These are phyloP conservation scores for Toxotes chatareus DNA, from an alignment of 2,113 vertebrate genomes.

Conservation along the genomic window DNA sequence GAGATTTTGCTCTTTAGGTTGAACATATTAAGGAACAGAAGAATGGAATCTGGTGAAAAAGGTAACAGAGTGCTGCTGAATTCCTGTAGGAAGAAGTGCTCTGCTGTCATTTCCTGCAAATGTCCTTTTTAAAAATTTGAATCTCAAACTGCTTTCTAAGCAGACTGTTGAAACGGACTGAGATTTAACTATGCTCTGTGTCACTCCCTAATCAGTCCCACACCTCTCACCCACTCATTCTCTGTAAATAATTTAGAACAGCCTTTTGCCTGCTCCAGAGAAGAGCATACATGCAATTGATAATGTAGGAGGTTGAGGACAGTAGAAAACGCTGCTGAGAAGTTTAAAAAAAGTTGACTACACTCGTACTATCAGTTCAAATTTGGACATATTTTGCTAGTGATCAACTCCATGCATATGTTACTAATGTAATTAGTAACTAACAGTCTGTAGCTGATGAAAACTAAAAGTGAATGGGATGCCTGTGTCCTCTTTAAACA, in stretches of 20 bases:
- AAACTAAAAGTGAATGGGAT: background rate
- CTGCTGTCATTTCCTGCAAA: slow-evolving; percentile 46
- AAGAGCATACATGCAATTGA: slow-evolving; percentile 43
- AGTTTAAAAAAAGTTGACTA: slow-evolving; percentile 20
- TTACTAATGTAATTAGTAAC: background rate
- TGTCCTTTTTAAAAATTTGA: slow-evolving; percentile 39
- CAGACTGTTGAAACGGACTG: slow-evolving; percentile 49
- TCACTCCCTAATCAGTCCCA: slow-evolving; percentile 74
- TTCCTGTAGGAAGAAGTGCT: slow-evolving; percentile 4
- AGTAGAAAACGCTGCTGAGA: slow-evolving; percentile 26
- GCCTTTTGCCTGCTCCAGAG: slow-evolving; percentile 54
- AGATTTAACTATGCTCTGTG: slow-evolving; percentile 68
- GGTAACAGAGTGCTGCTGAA: background rate
- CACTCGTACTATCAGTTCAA: background rate
- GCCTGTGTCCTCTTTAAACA: background rate
- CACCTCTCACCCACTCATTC: slow-evolving; percentile 72
- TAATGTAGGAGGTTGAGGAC: slow-evolving; percentile 24
- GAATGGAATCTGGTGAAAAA: background rate
- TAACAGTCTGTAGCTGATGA: slow-evolving; percentile 1
- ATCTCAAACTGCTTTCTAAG: slow-evolving; percentile 55
- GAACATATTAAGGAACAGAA: background rate
- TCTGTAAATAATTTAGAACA: slow-evolving; percentile 78
- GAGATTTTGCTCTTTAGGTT: background rate
- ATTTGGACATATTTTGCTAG: background rate
- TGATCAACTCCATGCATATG: background rate